Base-by-base conservation (phyloP, 2,797 vertebrate genomes). In the Muscicapa striata region DNA sequence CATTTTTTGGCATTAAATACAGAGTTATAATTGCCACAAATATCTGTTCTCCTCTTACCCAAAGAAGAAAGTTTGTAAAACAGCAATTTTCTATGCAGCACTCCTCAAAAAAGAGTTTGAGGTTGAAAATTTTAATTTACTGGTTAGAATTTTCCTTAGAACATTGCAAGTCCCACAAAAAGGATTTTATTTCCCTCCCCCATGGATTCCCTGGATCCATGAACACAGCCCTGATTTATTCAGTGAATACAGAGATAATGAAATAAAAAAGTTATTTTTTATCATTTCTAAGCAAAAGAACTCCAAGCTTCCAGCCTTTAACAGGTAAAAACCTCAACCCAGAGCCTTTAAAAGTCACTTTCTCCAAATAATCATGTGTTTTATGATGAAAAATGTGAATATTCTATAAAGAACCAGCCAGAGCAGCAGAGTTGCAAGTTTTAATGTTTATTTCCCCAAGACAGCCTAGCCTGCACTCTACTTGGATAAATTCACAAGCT, bases 371-470 rank as follows among this genome's bases (percentile, higher is more conserved):
- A 27, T 0, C 14, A 34, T 8, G 26, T 11, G 4, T 6, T 27
- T 51, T 11, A 5, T 1, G 26, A 23, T 6, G 34, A 8, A 15
- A 57, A 48, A 8, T 0, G 7, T 6, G 51, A 49, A 6, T 54
- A 58, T 21, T n/a, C 10, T 0, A 24, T 1, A 96, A 90, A 95
- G 83, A 93, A 86, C 51, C 70, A 92, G 23, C 3, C 4, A 51
- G 58, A 63, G 66, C 92, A 77, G 70, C 38, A 43, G 61, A 38
- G 95, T 97, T 98, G 93, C 97, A 97, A 98, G 97, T 99, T 99
- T 99, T 98, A 99, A 99, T 98, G 98, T 99, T 99, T 99, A 99
- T 99, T 99, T 99, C 98, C 98, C 98, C 98, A 99, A 98, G 98
- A 99, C 98, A 99, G 98, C 98, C 98, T 99, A 99, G 98, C 98